Base-by-base conservation (phyloP, 2,888 invertebrate species). In the Amblyjoppa fuscipennis region DNA sequence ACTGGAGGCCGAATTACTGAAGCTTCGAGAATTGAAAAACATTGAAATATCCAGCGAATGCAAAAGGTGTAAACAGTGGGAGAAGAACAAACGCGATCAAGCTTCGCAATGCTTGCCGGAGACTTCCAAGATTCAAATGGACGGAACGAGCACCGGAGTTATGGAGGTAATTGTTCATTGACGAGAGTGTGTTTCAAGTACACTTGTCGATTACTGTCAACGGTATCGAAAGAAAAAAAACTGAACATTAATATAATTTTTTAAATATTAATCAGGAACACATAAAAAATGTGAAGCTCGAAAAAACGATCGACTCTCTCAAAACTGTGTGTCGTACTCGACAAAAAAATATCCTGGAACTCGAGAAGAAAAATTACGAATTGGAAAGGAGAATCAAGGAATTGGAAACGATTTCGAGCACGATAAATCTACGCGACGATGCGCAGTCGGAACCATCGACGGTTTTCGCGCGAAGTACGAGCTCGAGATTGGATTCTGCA, bases 221-320 rank as follows among this genome's bases (percentile, higher is more conserved):
- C 3, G 69, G 88, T 3, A 31, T 83, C 13, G 83, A 71, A 11
- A 41, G 31, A 51, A 49, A 49, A 49, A 73, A 75, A 75, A 61
- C 45, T 53, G 20, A 61, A 66, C 64, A 49, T 61, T 66, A 71
- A 61, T 56, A 9, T 66, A 85, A 81, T 85, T 68, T 83, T 87
- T 76, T 28, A 20, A 20, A 20, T 81, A 92, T 93, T n/a, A n/a
- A 16, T 6, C 93, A 95, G 95, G 95, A 95, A 83, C 95, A 95
- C 90, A 94, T 95, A 88, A 95, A 94, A 89, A 95, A 95, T 86
- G 92, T 94, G 69, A 95, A 95, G 91, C 90, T 95, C 16, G 95
- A 95, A 90, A 95, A 94, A 83, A 94, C 95, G 0, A 95, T 95
- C 64, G 92, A 93, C 0, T 94, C 94, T 69, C 92, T 96, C 71